phyloP scores from a whole-genome alignment of 2,797 vertebrate species.

The Gadopsis bispinosus region DNA sequence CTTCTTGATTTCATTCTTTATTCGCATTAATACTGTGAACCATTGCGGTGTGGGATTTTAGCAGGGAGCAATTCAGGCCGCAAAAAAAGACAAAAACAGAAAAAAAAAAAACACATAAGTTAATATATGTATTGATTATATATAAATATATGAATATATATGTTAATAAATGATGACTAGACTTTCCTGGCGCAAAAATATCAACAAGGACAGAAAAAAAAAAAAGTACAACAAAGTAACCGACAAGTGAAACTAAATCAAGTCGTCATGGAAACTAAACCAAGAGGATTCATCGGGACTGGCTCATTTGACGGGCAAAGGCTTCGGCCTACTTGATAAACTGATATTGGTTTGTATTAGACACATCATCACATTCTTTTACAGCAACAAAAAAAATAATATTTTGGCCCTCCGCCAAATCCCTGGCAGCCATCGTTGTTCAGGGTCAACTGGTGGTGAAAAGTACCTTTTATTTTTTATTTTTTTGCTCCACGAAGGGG shows the following conservation, averaged over 20 bases:
- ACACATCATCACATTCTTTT: conserved; percentile 74
- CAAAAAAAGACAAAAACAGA: conserved; percentile 56
- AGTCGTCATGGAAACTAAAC: conserved; percentile 78
- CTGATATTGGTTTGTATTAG: conserved; percentile 68
- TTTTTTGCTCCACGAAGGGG: conserved; percentile 46
- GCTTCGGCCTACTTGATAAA: conserved; percentile 58
- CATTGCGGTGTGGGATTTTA: conserved; percentile 75
- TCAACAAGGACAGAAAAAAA: conserved; percentile 50
- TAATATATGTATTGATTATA: conserved; percentile 85
- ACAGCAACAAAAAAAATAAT: conserved; percentile 55
- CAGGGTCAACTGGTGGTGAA: conserved; percentile 50
- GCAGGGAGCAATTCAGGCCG: conserved; percentile 75
- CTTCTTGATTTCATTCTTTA: conserved; percentile 81
- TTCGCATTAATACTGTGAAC: conserved; percentile 85
- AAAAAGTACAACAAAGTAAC: conserved; percentile 30
- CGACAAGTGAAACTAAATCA: conserved; percentile 71
- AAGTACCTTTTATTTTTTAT: neutral
- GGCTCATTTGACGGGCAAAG: conserved; percentile 54
- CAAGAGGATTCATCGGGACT: conserved; percentile 62
- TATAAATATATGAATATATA: conserved; percentile 86
- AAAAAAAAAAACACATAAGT: conserved; percentile 64
- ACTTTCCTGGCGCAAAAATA: conserved; percentile 78
- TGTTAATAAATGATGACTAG: conserved; percentile 83
- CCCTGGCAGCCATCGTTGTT: conserved; percentile 73
- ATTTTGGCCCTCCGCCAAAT: conserved; percentile 67